Base-by-base conservation (phyloP, 2,113 vertebrate genomes). In the Hipposideros armiger region DNA sequence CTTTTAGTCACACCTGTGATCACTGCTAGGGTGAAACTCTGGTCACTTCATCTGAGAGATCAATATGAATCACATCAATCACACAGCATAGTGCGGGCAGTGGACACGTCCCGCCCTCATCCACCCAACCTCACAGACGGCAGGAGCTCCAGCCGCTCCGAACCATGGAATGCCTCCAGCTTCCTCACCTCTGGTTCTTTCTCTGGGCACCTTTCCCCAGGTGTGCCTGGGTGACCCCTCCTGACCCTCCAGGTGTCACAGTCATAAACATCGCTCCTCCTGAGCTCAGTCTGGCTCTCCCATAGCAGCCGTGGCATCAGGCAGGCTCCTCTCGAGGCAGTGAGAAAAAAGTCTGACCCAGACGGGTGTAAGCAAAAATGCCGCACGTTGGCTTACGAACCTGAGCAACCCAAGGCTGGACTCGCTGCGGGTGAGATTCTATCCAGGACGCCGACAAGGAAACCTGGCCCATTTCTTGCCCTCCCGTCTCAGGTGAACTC, bases 251-350 rank as follows among this genome's bases (percentile, higher is more conserved):
- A 0, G 30, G 40, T 36, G 30, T n/a, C 47, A 13, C 26, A 14
- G 14, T 17, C 45, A 4, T 26, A 70, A 30, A 50, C 42, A 19
- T 15, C 1, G 0, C 22, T 26, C 17, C n/a, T 14, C 72, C 11
- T 5, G 60, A 0, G 1, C 4, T 28, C 58, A 10, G n/a, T 9
- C 50, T 1, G 0, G 26, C 32, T 62, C 58, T 28, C 24, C 32
- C 5, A 22, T 15, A 4, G 36, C 80, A 83, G 32, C 64, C 16
- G 22, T 7, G 45, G 22, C 9, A 58, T 50, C n/a, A 4, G 32
- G 26, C 8, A 1, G 20, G 30, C 20, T 19, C 24, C 42, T 69
- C 58, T 40, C 76, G 56, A 58, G 40, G 36, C 19, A 2, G 24
- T 14, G 16, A 32, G 54, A 54, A 17, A 80, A 60, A 67, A 64